phyloP scores from a whole-genome alignment of 2,797 vertebrate genomes.

The Morus bassanus region DNA sequence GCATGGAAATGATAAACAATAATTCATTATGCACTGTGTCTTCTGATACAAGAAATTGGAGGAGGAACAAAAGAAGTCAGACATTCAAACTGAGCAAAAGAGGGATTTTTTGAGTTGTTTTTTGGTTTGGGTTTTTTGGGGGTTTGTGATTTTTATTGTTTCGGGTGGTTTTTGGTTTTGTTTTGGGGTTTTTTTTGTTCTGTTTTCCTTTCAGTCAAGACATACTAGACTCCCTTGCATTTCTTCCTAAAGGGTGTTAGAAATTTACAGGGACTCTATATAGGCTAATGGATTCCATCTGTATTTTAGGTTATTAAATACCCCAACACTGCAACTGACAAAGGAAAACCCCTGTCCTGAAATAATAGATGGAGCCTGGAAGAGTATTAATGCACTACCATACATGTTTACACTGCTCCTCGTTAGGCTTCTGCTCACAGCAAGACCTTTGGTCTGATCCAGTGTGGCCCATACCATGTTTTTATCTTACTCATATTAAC shows the following conservation, averaged over 20 bases:
- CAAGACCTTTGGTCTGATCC: background rate
- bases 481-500: background rate
- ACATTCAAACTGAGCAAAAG: background rate
- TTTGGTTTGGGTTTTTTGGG: background rate
- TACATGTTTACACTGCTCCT: background rate
- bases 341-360: background rate
- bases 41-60: background rate
- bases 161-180: background rate
- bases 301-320: background rate
- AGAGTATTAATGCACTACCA: background rate
- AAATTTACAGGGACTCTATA: background rate
- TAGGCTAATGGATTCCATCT: background rate
- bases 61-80: background rate
- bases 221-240: background rate
- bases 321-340: background rate
- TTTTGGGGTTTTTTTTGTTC: too few relatives aligned
- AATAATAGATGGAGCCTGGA: background rate
- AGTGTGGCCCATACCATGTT: background rate
- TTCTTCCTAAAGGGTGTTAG: background rate
- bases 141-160: too few relatives aligned
- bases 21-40: background rate
- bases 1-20: background rate
- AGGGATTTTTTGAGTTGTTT: fast-evolving
- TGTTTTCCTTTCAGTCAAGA: background rate
- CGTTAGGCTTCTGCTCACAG: background rate